Base-by-base conservation (phyloP, 2,113 vertebrate species). In the Scophthalmus maximus region DNA sequence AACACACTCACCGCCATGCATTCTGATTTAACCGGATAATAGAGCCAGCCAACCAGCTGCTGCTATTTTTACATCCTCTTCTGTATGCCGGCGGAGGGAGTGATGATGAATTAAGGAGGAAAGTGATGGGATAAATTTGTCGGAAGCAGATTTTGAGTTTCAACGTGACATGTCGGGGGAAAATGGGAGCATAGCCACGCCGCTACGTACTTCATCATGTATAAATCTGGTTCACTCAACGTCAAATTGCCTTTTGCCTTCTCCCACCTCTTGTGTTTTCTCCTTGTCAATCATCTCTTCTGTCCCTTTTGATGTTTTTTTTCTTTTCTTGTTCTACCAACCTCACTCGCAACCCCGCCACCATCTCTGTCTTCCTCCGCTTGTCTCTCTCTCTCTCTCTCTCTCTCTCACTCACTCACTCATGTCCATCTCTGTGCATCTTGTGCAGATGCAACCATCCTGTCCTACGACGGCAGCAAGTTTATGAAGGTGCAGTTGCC, bases 401-500 rank as follows among this genome's bases (percentile, higher is more conserved):
- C n/a, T 23, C 46, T 15, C 36, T 18, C 25, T 53, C 52, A 0
- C 15, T 67, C 65, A 52, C 25, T 55, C 63, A 17, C 15, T 42
- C 55, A n/a, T 55, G 32, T 29, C 47, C 50, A 2, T 44, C 60
- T 63, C 26, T 66, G 3, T 36, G 27, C 11, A 27, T 84, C 66
- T 12, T 30, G 25, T 82, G 26, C 84, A 99, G 98, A 99, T 85
- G 97, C 97, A 34, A 98, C 98, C 1, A 96, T 99, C 89, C 91
- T 99, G 84, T 99, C 96, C 76, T 99, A 99, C 15, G 98, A 99
- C 68, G 97, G 98, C 85, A 98, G 97, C 74, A 99, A 98, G 96
- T 99, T 98, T 81, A 99, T 99, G 98, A 99, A 99, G 92, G 97
- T 99, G 88, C 97, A 99, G 81, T 90, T 99, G 76, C 98, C 98